These are phyloP conservation scores for Aldrovandia affinis DNA, from an alignment of 2,797 vertebrate species.

Conservation along the genomic window DNA sequence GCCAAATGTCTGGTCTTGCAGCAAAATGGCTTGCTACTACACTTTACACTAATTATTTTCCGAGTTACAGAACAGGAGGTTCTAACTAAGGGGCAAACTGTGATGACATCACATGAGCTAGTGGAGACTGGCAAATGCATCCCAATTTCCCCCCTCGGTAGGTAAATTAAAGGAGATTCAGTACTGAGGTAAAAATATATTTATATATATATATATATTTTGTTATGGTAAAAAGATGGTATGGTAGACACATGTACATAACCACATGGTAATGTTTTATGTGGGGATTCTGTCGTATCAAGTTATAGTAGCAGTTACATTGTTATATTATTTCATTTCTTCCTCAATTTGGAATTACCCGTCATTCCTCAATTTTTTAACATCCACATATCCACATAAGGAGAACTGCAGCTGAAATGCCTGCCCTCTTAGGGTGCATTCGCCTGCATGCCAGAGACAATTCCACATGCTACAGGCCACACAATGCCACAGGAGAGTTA, in stretches of 20 bases:
- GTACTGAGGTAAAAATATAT: not conserved
- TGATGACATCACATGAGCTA: not conserved
- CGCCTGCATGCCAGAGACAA: not conserved
- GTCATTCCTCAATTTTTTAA: not conserved
- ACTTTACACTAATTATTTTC: not conserved
- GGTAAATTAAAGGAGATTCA: not conserved
- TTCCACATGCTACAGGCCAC: not conserved
- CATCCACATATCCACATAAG: not conserved
- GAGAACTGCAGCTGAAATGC: not conserved
- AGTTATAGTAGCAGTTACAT: not conserved
- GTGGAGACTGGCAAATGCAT: not conserved
- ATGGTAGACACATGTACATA: not conserved
- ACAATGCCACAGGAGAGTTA: not conserved
- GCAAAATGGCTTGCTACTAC: not conserved
- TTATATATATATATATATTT: not conserved
- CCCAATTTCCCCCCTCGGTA: not conserved
- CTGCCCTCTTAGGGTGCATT: not conserved
- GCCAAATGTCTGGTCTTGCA: not conserved
- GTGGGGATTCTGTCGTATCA: not conserved
- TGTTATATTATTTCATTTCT: not conserved
- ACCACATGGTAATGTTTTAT: not conserved
- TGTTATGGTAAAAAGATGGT: not conserved
- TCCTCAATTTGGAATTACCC: not conserved
- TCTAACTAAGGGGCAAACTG: not conserved
- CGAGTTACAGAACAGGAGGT: not conserved